Evolutionary conservation across 2,888 invertebrate genomes (phyloP).

Genomic region (Diaphora mendica): DNA sequence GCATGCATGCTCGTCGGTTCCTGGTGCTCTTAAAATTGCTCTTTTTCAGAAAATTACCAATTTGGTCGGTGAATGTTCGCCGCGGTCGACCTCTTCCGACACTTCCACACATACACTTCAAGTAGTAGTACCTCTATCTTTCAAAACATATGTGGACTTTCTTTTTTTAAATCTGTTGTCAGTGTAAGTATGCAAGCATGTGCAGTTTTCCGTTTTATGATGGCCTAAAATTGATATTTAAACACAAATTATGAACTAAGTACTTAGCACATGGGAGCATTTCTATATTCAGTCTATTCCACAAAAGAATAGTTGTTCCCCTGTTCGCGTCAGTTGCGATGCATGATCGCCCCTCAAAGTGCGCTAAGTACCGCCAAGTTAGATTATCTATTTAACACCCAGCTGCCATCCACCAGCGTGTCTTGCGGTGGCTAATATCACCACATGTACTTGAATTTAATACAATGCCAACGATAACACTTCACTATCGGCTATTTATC

Average conservation of each 20-base stretch:
- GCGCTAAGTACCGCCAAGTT: slow-evolving; percentile 7
- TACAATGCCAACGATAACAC: background rate
- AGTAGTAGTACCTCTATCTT: too few species aligned
- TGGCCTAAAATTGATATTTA: too few species aligned
- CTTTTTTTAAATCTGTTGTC: too few species aligned
- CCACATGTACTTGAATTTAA: background rate
- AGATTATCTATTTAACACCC: background rate
- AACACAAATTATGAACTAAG: background rate
- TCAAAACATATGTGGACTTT: too few species aligned
- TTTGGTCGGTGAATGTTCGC: too few species aligned
- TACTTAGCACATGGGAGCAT: background rate
- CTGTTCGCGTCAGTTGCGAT: background rate
- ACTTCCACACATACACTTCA: too few species aligned
- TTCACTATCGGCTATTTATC: too few species aligned
- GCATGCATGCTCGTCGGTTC: too few species aligned
- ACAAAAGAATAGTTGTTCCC: background rate
- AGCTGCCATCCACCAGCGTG: background rate
- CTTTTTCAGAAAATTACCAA: too few species aligned
- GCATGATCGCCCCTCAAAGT: background rate
- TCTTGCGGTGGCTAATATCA: background rate
- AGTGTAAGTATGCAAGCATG: too few species aligned
- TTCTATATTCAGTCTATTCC: background rate
- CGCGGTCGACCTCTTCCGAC: too few species aligned
- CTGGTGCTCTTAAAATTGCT: too few species aligned
- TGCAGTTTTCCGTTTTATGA: background rate